A percentile compares a stretch with the other conserved stretches of the same genome.
These are phyloP conservation scores for Trachythela sp. DNA, from an alignment of 64 coral and sea anemone genomes.

Conservation along the genomic window DNA sequence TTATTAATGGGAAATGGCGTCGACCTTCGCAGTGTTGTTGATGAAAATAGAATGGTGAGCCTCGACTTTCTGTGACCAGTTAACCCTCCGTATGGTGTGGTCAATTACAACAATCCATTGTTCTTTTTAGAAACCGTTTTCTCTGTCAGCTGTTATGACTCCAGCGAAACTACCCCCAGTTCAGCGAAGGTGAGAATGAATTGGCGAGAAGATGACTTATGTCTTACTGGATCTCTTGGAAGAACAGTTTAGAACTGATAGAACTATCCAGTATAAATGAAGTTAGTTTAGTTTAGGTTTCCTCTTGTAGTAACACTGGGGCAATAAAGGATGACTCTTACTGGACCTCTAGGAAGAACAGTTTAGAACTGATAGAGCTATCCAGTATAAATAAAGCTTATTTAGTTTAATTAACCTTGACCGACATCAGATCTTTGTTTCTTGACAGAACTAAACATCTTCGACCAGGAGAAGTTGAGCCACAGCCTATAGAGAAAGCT, in stretches of 20 bases:
- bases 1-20: neutral
- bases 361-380: too few species aligned
- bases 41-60: neutral
- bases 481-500: neutral
- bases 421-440: neutral
- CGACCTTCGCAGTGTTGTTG: neutral
- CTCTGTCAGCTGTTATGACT: neutral
- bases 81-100: too few species aligned
- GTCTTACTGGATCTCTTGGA: neutral
- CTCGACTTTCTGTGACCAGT: too few species aligned
- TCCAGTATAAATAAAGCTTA: too few species aligned
- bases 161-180: neutral
- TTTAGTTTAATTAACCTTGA: too few species aligned
- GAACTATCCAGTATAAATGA: too few species aligned
- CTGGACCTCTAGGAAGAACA: neutral
- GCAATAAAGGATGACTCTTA: too few species aligned
- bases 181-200: neutral
- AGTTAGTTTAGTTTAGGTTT: too few species aligned
- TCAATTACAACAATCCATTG: neutral
- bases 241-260: neutral
- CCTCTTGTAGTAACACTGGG: too few species aligned
- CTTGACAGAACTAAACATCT: neutral
- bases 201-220: neutral
- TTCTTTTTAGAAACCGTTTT: neutral
- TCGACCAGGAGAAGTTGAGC: neutral